phyloP scores from a whole-genome alignment of 1,140 invertebrate genomes.

The Pachyrhynchus sulphureomaculatus region DNA sequence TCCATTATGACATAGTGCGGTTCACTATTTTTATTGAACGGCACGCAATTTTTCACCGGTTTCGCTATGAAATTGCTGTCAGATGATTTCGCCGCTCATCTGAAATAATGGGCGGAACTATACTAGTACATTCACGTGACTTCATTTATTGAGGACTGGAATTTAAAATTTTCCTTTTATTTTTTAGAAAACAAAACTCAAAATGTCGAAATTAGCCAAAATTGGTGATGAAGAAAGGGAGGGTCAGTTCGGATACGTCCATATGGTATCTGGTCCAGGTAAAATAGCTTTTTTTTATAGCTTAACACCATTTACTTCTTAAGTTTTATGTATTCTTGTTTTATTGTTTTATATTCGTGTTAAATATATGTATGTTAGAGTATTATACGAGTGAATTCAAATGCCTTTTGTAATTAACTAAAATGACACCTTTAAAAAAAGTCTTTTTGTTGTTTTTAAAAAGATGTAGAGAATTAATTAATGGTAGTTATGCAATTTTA shows the following conservation, averaged over 20 bases:
- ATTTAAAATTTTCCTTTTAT: constrained; percentile 15
- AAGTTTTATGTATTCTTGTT: no score
- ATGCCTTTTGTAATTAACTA: no score
- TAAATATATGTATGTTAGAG: no score
- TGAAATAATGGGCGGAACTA: constrained; percentile 35
- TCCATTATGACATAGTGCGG: constrained; percentile 24
- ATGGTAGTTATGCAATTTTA: no score
- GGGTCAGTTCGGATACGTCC: constrained; percentile 90
- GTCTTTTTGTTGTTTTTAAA: no score
- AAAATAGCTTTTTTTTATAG: constrained; percentile 52
- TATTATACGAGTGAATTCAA: no score
- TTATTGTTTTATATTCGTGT: neutral
- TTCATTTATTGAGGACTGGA: neutral
- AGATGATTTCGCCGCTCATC: constrained; percentile 24
- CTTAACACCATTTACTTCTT: no score
- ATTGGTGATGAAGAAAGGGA: constrained; percentile 86
- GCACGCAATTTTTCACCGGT: constrained; percentile 11
- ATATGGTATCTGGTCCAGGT: constrained; percentile 96
- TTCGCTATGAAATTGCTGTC: neutral
- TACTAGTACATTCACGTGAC: constrained; percentile 43
- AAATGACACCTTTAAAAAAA: no score
- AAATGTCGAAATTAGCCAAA: constrained; percentile 66
- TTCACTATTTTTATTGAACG: constrained; percentile 23
- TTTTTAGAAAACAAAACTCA: constrained; percentile 34
- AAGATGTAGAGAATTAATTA: no score